Base-by-base conservation (phyloP, 2,888 invertebrate genomes). In the Charanyca ferruginea region DNA sequence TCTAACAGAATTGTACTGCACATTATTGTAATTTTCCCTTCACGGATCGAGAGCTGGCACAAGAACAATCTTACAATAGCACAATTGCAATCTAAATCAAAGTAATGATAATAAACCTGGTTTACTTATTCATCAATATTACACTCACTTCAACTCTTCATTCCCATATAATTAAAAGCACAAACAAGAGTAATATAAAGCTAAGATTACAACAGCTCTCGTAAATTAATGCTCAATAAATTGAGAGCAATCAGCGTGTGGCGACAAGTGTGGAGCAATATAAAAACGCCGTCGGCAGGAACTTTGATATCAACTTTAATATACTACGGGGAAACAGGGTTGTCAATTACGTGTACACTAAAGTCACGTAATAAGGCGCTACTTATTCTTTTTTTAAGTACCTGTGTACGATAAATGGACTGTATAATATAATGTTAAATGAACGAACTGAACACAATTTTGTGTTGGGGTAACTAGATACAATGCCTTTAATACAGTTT, bases 241-340 rank as follows among this genome's bases (percentile, higher is more conserved):
- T 66, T 70, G 53, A 42, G 57, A 66, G 52, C 59, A 70, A 80
- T 75, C 60, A 63, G 41, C 41, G 25, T 47, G 54, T 23, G 60
- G 57, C 51, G 65, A 75, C 62, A 77, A 57, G 65, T 64, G 51
- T 55, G 63, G 47, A 52, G 61, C 25, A 51, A 55, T 66, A 66
- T 79, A 63, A 65, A 77, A 75, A 66, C 28, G 48, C 64, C 61
- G 51, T 42, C 41, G 38, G 52, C 60, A 48, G 23, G 52, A 49
- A 60, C 58, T 63, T 69, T 48, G 47, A 41, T 76, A 53, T 58
- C 20, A 47, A 48, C 44, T 49, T 63, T 59, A 66, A 75, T 76
- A 65, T 47, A 70, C 47, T 28, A 44, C 38, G 5, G 38, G 41
- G 6, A 16, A 3, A 22, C 23, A 77, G 80, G 77, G 80, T 44